These are phyloP conservation scores for Acanthopleura granulata DNA, from an alignment of 2,888 invertebrate species.

Conservation along the genomic window DNA sequence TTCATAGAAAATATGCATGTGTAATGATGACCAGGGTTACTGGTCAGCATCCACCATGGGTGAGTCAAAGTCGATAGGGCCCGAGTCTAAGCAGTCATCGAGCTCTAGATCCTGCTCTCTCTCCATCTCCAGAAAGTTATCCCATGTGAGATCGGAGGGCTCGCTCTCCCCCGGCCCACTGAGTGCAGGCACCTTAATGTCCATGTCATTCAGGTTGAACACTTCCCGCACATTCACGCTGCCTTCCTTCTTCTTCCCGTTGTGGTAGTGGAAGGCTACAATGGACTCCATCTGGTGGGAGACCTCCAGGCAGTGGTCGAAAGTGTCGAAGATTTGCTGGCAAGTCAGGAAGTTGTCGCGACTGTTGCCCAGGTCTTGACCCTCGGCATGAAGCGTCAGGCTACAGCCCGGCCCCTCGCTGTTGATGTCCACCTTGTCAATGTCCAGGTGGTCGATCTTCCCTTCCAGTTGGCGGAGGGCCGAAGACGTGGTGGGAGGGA, in stretches of 20 bases:
- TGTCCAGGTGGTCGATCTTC: conserved; percentile 3
- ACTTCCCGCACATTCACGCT: conserved; percentile 11
- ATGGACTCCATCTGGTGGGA: conserved; percentile 59
- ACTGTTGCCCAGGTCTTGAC: not conserved
- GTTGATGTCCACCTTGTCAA: conserved; percentile 10
- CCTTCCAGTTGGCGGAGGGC: conserved; percentile 12
- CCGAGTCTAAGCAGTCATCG: not conserved
- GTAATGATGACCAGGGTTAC: no score
- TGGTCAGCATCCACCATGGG: no score
- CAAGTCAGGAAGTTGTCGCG: conserved; percentile 13
- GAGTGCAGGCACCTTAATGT: not conserved
- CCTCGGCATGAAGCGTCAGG: conserved; percentile 7
- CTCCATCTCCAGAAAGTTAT: conserved; percentile 8
- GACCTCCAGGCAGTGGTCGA: conserved; percentile 56
- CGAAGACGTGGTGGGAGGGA: not conserved
- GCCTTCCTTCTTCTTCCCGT: conserved; percentile 32
- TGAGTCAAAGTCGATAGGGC: conserved; percentile 2
- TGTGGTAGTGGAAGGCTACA: conserved; percentile 57
- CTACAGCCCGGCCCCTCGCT: conserved; percentile 17
- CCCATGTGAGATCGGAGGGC: conserved; percentile 7
- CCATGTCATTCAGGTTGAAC: conserved; percentile 16
- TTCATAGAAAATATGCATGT: no score
- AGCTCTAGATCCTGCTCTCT: not conserved
- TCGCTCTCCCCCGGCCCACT: not conserved
- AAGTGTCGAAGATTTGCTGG: conserved; percentile 49